A percentile compares a stretch with the other conserved stretches of the same genome.
Conservation (phyloP, 2,888 invertebrate species). For the Lobophora halterata region DNA sequence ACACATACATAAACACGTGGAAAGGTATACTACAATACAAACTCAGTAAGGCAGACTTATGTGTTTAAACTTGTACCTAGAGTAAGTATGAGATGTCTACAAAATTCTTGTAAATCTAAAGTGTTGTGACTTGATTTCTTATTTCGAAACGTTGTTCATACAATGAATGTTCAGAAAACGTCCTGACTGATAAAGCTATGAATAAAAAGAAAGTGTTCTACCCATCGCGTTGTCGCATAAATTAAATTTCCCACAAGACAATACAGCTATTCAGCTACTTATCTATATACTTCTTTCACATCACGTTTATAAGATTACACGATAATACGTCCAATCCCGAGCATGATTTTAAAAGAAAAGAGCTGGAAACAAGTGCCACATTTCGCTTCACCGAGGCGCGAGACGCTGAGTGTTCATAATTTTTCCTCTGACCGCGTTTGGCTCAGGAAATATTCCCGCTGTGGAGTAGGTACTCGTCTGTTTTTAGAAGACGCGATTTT, state of each 20-base stretch:
- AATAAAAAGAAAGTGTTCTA: conserved; percentile 5
- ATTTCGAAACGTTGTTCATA: too few species aligned
- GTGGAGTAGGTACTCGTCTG: conserved; percentile 12
- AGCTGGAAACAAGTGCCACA: conserved; percentile 23
- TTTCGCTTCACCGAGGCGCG: conserved; percentile 23
- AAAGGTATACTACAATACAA: neutral
- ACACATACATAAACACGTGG: conserved; percentile 1
- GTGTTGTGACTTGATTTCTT: too few species aligned
- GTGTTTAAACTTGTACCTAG: too few species aligned
- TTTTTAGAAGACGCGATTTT: too few species aligned
- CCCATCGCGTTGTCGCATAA: conserved; percentile 5
- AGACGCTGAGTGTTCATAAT: conserved; percentile 28
- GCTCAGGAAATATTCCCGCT: conserved; percentile 23
- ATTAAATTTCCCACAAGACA: conserved; percentile 11
- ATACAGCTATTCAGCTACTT: conserved; percentile 10
- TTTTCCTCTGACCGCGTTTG: conserved; percentile 32
- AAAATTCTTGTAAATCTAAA: too few species aligned
- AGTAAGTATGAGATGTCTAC: too few species aligned
- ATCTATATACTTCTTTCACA: conserved; percentile 13
- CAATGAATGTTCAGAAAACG: too few species aligned
- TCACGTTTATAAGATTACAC: conserved; percentile 20
- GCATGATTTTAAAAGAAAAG: conserved; percentile 18
- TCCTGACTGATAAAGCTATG: neutral
- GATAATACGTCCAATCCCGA: conserved; percentile 10
- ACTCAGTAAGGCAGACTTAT: too few species aligned